A percentile compares a stretch with the other conserved stretches of the same genome.
These are phyloP conservation scores for Meloidogyne exigua DNA, from an alignment of 1,140 invertebrate genomes.

Conservation along the genomic window DNA sequence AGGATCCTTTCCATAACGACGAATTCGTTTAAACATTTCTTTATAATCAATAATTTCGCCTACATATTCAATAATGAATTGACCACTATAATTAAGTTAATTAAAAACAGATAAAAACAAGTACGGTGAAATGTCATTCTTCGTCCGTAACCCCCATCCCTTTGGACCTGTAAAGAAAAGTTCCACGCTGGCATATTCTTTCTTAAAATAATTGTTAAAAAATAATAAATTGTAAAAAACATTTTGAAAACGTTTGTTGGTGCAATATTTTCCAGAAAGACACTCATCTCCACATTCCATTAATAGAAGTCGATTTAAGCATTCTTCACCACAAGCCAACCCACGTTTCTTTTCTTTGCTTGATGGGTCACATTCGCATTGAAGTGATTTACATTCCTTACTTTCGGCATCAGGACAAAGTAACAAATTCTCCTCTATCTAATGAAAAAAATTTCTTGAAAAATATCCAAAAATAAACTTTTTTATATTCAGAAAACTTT, in stretches of 20 bases:
- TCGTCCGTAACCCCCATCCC: constrained; percentile 47
- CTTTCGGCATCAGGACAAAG: constrained; percentile 18
- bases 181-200: constrained; percentile 44
- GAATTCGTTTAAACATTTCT: constrained; percentile 83
- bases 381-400: constrained; percentile 24
- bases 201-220: constrained; percentile 31
- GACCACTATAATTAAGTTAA: constrained; percentile 71
- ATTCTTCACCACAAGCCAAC: constrained; percentile 35
- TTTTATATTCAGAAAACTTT: constrained; percentile 21
- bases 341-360: constrained; percentile 29
- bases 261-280: constrained; percentile 42
- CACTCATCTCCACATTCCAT: constrained; percentile 45
- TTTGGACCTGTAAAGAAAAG: constrained; percentile 43
- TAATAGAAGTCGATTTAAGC: constrained; percentile 38
- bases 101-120: background rate
- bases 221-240: constrained; percentile 28
- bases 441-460: background rate
- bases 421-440: constrained; percentile 13
- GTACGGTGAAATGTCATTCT: constrained; percentile 26
- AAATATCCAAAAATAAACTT: background rate
- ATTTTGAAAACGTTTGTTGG: constrained; percentile 46
- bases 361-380: constrained; percentile 33
- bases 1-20: constrained; percentile 76
- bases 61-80: constrained; percentile 96
- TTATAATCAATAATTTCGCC: constrained; percentile 89